Conservation (phyloP, 1,140 invertebrate species). For the Notospermus geniculatus region DNA sequence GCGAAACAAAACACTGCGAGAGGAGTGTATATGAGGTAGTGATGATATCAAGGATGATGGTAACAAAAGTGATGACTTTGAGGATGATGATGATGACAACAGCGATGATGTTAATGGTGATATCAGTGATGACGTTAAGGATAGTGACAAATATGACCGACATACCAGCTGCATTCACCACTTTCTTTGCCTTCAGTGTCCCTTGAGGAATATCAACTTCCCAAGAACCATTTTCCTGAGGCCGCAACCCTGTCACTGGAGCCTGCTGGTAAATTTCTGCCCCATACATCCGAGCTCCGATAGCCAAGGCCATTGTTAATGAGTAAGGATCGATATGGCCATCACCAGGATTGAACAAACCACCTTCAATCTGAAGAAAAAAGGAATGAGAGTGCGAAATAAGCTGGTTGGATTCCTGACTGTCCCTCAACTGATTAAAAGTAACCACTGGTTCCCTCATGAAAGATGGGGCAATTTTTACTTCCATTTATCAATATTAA, state of each 20-base stretch:
- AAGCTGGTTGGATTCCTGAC: too few relatives aligned
- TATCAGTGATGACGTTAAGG: too few relatives aligned
- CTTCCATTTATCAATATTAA: too few relatives aligned
- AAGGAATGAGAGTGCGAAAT: too few relatives aligned
- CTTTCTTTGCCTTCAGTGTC: constrained; percentile 35
- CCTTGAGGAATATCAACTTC: constrained; percentile 42
- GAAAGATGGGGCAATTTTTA: background rate
- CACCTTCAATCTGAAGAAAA: constrained; percentile 45
- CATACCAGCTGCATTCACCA: constrained; percentile 55
- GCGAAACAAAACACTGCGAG: too few relatives aligned
- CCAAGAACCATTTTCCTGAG: constrained; percentile 43
- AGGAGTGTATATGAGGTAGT: too few relatives aligned
- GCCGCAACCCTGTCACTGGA: constrained; percentile 34
- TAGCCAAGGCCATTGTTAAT: constrained; percentile 53
- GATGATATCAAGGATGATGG: too few relatives aligned
- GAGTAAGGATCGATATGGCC: constrained; percentile 57
- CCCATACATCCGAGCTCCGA: constrained; percentile 47
- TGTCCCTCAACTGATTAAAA: too few relatives aligned
- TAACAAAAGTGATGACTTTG: background rate
- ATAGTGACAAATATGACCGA: background rate
- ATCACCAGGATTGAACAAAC: constrained; percentile 50
- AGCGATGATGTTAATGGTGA: too few relatives aligned
- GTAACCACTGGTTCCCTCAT: too few relatives aligned
- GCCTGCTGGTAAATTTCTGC: constrained; percentile 33
- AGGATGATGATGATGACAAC: too few relatives aligned